Evolutionary conservation across 1,140 invertebrate genomes (phyloP), one percentile per base, ranked within the genome.

Genomic region (Probaryconus sp.): DNA sequence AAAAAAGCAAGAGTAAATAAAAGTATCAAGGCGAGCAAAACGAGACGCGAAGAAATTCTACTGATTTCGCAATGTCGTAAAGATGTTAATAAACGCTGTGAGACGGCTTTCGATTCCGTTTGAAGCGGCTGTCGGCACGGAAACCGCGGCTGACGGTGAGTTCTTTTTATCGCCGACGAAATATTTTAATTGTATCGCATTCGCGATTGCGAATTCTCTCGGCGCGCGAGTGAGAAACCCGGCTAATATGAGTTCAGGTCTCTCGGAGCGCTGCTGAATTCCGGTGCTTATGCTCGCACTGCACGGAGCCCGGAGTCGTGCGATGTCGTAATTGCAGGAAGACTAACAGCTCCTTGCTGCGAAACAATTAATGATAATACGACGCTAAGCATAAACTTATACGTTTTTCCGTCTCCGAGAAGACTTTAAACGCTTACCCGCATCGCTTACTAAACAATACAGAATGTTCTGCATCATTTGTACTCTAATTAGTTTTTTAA

Each of bases 121-220:
- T 64, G 65, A 76, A 67, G 65, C 72, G 60, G 47, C 72, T 50
- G 71, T 51, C 70, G 70, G 70, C 70, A 63, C 63, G 71, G 72
- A 75, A 75, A 69, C 63, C 53, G 38, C 71, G 51, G 70, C 70
- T 74, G 55, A 61, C 64, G 37, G 50, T 53, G 64, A 68, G 53
- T 53, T 60, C 72, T 76, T 70, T 76, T 76, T 76, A 76, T 70
- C 61, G 65, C 64, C 65, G 48, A 42, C 53, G 65, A 76, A 76
- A 76, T 70, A 76, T 76, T 76, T 76, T 76, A 75, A 75, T 75
- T 75, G 65, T 75, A 75, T 65, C 65, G 65, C 72, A 68, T 75
- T 75, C 64, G 51, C 56, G 71, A 75, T 75, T 74, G 61, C 71
- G 71, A 74, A 43, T 51, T 67, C 56, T 61, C 55, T 48, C 61